These are phyloP conservation scores for Psittacula echo DNA, from an alignment of 2,797 vertebrate species.

Conservation along the genomic window DNA sequence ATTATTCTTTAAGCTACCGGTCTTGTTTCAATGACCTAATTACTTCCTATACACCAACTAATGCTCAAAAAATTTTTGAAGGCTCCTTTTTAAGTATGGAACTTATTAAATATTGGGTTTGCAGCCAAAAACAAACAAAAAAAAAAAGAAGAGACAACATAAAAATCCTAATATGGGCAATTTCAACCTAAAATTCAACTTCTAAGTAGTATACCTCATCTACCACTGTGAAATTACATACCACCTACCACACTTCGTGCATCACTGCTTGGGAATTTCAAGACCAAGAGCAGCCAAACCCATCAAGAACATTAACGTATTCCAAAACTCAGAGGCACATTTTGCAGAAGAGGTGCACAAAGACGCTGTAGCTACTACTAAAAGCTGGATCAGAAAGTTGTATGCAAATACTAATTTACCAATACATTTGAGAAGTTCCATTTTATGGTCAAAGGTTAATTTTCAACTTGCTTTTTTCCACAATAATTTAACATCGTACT, in stretches of 20 bases:
- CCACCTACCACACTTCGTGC: conserved; percentile 18
- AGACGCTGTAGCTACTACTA: not conserved
- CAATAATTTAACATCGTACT: not conserved
- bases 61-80: conserved; percentile 4
- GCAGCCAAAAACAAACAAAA: not conserved
- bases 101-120: conserved; percentile 37
- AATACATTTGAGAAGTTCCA: not conserved
- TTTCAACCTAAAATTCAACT: conserved; percentile 30
- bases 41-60: not conserved
- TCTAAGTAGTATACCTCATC: conserved; percentile 8
- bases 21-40: not conserved
- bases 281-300: conserved; percentile 28
- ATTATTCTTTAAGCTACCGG: not conserved
- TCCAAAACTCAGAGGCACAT: not conserved
- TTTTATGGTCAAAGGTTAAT: not conserved
- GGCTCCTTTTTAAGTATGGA: not conserved
- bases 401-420: not conserved
- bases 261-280: conserved; percentile 35
- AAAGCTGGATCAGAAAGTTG: not conserved
- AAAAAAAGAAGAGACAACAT: not conserved
- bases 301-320: not conserved
- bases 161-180: conserved; percentile 58
- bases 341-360: not conserved
- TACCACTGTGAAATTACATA: conserved; percentile 54
- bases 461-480: not conserved